These are phyloP conservation scores for Cerastis rubricosa DNA, from an alignment of 2,888 invertebrate genomes.

Conservation along the genomic window DNA sequence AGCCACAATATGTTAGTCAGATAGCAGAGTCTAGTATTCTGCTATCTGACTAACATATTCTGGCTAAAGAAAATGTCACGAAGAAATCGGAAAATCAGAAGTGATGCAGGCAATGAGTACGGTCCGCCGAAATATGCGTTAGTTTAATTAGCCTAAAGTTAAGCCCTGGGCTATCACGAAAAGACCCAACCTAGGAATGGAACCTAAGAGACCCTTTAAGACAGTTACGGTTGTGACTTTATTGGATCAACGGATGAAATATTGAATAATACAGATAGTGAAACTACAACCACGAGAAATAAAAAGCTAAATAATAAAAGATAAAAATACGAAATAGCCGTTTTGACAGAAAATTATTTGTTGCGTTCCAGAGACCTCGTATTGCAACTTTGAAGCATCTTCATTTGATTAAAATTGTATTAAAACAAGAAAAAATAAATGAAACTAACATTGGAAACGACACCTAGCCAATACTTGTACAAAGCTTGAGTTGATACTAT, in stretches of 20 bases:
- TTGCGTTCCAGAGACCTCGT: constrained; percentile 56
- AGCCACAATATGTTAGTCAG: neutral
- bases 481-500: neutral
- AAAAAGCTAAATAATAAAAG: neutral
- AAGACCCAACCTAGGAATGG: neutral
- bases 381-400: constrained; percentile 49
- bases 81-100: too few relatives aligned
- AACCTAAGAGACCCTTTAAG: neutral
- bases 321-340: neutral
- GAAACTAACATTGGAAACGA: constrained; percentile 15
- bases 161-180: neutral
- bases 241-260: neutral
- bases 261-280: neutral
- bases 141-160: neutral
- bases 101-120: neutral
- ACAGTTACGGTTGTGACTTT: too few relatives aligned
- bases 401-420: constrained; percentile 24
- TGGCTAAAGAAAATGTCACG: too few relatives aligned
- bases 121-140: neutral
- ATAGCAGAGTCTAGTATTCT: too few relatives aligned
- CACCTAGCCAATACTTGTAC: neutral
- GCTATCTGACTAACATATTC: too few relatives aligned
- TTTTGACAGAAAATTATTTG: constrained; percentile 21
- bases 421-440: constrained; percentile 23
- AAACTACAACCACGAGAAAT: neutral